These are phyloP conservation scores for Murina feae DNA, from an alignment of 2,113 vertebrate genomes.

Conservation along the genomic window DNA sequence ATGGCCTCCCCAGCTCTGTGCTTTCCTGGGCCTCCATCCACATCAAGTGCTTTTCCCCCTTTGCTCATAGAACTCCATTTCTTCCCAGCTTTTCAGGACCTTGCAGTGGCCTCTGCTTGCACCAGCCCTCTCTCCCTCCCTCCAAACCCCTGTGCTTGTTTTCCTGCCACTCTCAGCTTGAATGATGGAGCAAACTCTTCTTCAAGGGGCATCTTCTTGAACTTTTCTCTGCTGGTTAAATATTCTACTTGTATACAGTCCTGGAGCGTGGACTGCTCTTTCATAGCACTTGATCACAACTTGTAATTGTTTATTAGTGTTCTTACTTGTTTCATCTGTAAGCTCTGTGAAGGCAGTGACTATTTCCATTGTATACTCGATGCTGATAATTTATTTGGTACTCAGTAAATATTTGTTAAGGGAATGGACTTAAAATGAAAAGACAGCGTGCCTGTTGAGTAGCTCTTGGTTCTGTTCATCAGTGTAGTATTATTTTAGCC, in stretches of 20 bases:
- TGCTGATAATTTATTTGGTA: not conserved
- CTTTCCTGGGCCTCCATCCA: not conserved
- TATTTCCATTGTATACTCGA: not conserved
- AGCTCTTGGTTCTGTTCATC: not conserved
- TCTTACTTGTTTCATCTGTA: not conserved
- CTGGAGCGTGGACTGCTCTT: not conserved
- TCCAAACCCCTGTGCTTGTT: not conserved
- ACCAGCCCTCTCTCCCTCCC: not conserved
- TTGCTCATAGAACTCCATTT: not conserved
- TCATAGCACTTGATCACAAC: not conserved
- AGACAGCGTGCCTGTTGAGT: not conserved
- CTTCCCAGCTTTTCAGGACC: not conserved
- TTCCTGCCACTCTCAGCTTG: not conserved
- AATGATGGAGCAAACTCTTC: not conserved
- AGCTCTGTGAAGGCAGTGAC: not conserved
- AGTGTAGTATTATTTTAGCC: not conserved
- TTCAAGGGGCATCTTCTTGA: not conserved
- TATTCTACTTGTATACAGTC: not conserved
- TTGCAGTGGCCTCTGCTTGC: not conserved
- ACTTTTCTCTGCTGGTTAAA: not conserved
- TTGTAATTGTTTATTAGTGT: not conserved
- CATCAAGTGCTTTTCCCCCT: not conserved
- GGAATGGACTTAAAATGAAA: not conserved
- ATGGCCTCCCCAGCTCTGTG: not conserved
- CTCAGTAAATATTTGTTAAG: not conserved